Conservation (phyloP, 2,797 vertebrate species). For the Lepilemur septentrionalis region DNA sequence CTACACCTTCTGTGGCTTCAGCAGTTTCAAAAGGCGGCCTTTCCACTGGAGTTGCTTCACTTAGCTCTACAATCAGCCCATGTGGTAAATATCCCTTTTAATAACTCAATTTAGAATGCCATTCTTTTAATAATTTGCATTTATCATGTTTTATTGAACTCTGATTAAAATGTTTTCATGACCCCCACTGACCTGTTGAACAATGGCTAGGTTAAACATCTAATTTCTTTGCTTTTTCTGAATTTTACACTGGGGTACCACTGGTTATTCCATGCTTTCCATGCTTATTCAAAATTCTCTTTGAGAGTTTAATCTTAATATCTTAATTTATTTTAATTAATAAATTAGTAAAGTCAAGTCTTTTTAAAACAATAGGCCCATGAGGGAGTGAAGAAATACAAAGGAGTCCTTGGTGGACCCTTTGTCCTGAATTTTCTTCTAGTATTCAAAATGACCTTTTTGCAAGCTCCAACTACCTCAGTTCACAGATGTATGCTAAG, state of each 20-base stretch:
- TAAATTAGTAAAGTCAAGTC: neutral
- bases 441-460: constrained; percentile 34
- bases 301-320: neutral
- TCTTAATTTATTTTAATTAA: constrained; percentile 22
- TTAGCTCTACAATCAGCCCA: constrained; percentile 90
- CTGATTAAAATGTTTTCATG: neutral
- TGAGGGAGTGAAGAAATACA: constrained; percentile 9
- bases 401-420: neutral
- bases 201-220: neutral
- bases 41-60: constrained; percentile 88
- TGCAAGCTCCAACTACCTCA: neutral
- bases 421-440: constrained; percentile 26
- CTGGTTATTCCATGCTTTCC: neutral
- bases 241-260: neutral
- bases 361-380: neutral
- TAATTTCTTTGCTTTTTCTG: neutral
- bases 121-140: neutral
- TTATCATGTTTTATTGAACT: neutral
- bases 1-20: constrained; percentile 85
- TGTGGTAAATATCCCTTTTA: constrained; percentile 87
- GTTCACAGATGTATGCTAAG: neutral
- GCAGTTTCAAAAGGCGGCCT: constrained; percentile 89
- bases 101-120: neutral
- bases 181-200: neutral
- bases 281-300: neutral